These are phyloP conservation scores for Caenorhabditis brenneri DNA, from an alignment of 1,140 invertebrate genomes.

Conservation along the genomic window DNA sequence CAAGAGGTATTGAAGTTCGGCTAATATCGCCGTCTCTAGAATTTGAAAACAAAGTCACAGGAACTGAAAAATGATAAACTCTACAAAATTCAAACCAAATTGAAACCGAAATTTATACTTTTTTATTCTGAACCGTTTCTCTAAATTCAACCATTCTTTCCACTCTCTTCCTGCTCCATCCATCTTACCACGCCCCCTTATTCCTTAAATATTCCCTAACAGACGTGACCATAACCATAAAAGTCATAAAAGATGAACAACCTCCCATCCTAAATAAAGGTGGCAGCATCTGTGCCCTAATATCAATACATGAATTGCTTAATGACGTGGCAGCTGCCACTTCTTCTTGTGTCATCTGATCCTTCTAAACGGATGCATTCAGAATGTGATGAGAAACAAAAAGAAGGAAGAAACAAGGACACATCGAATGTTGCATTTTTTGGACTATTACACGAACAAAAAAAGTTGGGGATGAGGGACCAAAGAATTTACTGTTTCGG, in stretches of 20 bases:
- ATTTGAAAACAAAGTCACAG: too few relatives aligned
- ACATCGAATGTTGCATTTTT: background rate
- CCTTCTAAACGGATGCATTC: conserved; percentile 39
- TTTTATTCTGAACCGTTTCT: too few relatives aligned
- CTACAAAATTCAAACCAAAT: too few relatives aligned
- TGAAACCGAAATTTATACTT: too few relatives aligned
- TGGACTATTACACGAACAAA: background rate
- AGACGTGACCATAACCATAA: conserved; percentile 1
- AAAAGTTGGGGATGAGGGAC: background rate
- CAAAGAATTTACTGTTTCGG: background rate
- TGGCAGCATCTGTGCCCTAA: conserved; percentile 29
- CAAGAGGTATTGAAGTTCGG: too few relatives aligned
- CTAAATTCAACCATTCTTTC: too few relatives aligned
- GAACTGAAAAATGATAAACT: too few relatives aligned
- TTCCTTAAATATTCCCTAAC: background rate
- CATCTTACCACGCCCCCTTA: too few relatives aligned
- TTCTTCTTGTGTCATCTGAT: background rate
- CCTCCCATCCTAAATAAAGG: background rate
- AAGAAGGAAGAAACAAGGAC: background rate
- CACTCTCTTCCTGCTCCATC: too few relatives aligned
- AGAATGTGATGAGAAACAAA: conserved; percentile 11
- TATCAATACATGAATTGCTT: conserved; percentile 35
- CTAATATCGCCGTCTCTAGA: too few relatives aligned
- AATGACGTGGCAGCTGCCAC: conserved; percentile 34
- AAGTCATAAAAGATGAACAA: background rate